Conservation (phyloP, 2,113 vertebrate species). For the Phyllostomus hastatus region DNA sequence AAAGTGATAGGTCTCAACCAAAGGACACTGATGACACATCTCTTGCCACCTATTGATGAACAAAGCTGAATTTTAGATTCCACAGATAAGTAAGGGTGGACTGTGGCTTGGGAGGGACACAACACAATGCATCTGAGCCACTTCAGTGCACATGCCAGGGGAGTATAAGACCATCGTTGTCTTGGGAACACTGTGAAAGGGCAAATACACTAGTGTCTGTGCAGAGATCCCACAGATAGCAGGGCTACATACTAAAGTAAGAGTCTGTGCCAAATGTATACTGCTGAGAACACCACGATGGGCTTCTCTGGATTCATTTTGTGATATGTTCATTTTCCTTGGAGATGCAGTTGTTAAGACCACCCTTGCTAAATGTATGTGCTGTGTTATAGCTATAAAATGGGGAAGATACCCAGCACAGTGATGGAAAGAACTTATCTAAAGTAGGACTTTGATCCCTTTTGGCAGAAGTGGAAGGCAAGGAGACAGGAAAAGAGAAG, state of each 20-base stretch:
- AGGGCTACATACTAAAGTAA: background rate
- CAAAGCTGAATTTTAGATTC: slow-evolving; percentile 27
- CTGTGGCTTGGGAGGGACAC: background rate
- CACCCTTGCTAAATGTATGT: background rate
- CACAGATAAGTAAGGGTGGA: background rate
- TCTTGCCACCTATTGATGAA: slow-evolving; percentile 31
- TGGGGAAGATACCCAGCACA: background rate
- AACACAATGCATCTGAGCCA: background rate
- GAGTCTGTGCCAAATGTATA: accelerated
- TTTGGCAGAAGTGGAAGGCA: background rate
- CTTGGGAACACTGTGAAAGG: background rate
- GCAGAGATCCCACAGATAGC: background rate
- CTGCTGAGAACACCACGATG: accelerated
- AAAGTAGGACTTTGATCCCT: background rate
- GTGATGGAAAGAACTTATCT: background rate
- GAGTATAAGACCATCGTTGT: background rate
- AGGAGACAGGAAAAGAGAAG: background rate
- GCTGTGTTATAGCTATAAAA: background rate
- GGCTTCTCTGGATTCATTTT: background rate
- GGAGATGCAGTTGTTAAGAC: background rate
- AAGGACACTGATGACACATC: background rate
- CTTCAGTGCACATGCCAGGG: background rate
- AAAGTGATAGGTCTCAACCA: slow-evolving; percentile 54
- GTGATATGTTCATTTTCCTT: background rate
- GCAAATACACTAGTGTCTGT: accelerated